These are phyloP conservation scores for Echinarachnius parma DNA, from an alignment of 53 echinoderm and acorn worm genomes.

Conservation along the genomic window DNA sequence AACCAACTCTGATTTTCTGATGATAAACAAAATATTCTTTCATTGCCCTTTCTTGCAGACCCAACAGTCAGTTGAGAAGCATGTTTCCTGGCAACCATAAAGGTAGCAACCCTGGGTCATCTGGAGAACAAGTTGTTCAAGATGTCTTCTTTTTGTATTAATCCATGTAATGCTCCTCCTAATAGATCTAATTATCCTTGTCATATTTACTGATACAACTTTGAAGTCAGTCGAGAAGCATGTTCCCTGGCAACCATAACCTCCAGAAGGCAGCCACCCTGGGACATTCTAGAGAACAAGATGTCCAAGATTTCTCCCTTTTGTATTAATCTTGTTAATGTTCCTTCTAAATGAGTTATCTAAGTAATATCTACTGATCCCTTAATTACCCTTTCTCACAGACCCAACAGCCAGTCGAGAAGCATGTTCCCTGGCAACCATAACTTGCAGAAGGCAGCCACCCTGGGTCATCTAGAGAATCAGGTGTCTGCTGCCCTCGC, in stretches of 20 bases:
- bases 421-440: slow-evolving; percentile 68
- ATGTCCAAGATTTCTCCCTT: no score
- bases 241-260: slow-evolving; percentile 67
- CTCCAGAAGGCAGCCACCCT: slow-evolving; percentile 78
- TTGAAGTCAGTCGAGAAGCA: slow-evolving; percentile 50
- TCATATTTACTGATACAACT: no score
- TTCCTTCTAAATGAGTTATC: no score
- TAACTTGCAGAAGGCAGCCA: slow-evolving; percentile 70
- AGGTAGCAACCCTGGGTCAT: slow-evolving; percentile 77
- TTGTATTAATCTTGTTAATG: no score
- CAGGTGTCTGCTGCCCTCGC: slow-evolving; percentile 78
- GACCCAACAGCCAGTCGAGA: slow-evolving; percentile 53
- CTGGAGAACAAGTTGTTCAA: slow-evolving; percentile 80
- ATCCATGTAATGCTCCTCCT: no score
- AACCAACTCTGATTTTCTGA: no score
- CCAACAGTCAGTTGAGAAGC: slow-evolving; percentile 48
- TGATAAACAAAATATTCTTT: no score
- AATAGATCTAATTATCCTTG: no score
- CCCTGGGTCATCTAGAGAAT: slow-evolving; percentile 80
- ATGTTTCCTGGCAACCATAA: slow-evolving; percentile 68
- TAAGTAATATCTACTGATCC: no score
- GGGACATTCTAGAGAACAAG: no score
- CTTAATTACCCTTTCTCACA: slow-evolving; percentile 8
- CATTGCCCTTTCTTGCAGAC: slow-evolving; percentile 22
- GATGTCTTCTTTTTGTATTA: no score